Base-by-base conservation (phyloP, 2,113 vertebrate genomes). In the Leiothrix lutea region DNA sequence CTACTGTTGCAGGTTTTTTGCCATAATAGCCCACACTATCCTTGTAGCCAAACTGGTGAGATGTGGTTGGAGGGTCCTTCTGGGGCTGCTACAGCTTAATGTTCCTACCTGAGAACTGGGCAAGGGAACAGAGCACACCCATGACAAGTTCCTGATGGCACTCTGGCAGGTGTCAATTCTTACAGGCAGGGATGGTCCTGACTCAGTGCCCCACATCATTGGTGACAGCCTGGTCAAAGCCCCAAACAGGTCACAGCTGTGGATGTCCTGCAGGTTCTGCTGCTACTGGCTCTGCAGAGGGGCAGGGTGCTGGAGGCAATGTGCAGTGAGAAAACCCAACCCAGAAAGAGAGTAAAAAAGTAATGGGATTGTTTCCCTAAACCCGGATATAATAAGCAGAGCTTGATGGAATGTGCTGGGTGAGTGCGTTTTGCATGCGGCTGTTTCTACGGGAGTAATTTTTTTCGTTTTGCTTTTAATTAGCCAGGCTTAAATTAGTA, bases 401-500 rank as follows among this genome's bases (percentile, higher is more conserved):
- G 60, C 53, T 86, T 86, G 75, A 80, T 79, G 69, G 58, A 86
- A 69, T 79, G 66, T 72, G 58, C 75, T 33, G 80, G 65, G 40
- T 86, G 88, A 94, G 42, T 36, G 58, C 0, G 0, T 89, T 88
- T 94, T 70, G 62, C 10, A 2, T 40, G 67, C 0, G 48, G 51
- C 91, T 94, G 94, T 97, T 97, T 97, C 95, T 94, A 96, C 48
- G 84, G 94, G 91, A 91, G 65, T 7, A 7, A 60, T 74, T 95
- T 92, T 92, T 90, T 77, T 86, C 14, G 1, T 95, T 75, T 87
- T 54, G 82, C 93, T 97, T 95, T 95, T 97, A 97, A 98, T 98
- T 92, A 97, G 91, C 80, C 74, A 90, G 91, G 94, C 97, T 98
- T 96, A 97, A 98, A 98, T 98, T 98, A 98, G 96, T 92, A 97